Conservation (phyloP, 2,113 vertebrate genomes). For the Holacanthus passer region DNA sequence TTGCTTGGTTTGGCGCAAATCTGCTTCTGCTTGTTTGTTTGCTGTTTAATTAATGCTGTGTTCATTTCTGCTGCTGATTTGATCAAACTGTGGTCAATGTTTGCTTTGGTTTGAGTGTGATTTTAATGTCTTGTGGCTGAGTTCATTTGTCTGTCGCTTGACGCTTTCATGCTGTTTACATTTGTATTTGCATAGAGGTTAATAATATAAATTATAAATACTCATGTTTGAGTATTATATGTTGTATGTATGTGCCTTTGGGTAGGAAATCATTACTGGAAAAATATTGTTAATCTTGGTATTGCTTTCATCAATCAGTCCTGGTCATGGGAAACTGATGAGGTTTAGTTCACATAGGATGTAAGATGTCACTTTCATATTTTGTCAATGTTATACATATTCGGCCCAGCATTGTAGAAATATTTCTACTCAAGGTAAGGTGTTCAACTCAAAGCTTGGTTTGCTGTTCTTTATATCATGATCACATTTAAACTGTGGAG, state of each 20-base stretch:
- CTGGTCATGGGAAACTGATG: no score
- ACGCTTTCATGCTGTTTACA: not conserved
- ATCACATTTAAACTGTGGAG: not conserved
- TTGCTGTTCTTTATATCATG: not conserved
- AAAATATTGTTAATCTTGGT: no score
- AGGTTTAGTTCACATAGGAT: no score
- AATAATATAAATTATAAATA: not conserved
- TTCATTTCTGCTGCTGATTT: not conserved
- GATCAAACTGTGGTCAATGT: not conserved
- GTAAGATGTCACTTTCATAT: not conserved
- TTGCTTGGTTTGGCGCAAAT: not conserved
- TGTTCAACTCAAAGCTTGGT: constrained; percentile 6
- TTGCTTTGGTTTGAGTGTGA: not conserved
- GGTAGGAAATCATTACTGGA: no score
- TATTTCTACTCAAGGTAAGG: not conserved
- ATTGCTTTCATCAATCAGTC: no score
- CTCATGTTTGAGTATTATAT: not conserved
- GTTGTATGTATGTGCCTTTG: no score
- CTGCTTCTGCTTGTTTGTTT: not conserved
- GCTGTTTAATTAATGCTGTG: not conserved
- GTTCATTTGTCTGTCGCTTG: not conserved
- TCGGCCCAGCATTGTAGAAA: not conserved
- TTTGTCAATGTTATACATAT: not conserved
- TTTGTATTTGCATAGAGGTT: not conserved
- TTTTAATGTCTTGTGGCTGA: not conserved